Base-by-base conservation (phyloP, 2,888 invertebrate species). In the Urechis unicinctus region DNA sequence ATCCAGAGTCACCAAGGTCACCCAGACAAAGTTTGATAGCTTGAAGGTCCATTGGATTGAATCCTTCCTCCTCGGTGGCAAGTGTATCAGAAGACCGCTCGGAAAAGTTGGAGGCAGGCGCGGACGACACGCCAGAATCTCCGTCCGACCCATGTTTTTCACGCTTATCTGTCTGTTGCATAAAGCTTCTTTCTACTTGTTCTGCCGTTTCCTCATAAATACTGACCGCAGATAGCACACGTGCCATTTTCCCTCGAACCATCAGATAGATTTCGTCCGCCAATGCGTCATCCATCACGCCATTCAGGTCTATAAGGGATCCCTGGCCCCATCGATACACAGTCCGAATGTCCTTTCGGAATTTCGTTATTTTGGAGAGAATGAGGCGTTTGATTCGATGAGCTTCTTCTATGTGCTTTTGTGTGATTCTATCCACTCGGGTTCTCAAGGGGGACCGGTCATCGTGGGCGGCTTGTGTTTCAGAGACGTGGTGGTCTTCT, bases 121-220 rank as follows among this genome's bases (percentile, higher is more conserved):
- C n/a, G n/a, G n/a, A n/a, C n/a, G n/a, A n/a, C n/a, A n/a, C n/a
- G n/a, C n/a, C n/a, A n/a, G n/a, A n/a, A n/a, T n/a, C n/a, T n/a
- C n/a, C n/a, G n/a, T n/a, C n/a, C n/a, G n/a, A n/a, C n/a, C n/a
- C n/a, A n/a, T n/a, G n/a, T n/a, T n/a, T n/a, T n/a, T n/a, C n/a
- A n/a, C n/a, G n/a, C 36, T 36, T 36, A 36, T 17, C 17, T 36
- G 36, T 36, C 9, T 36, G 9, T 17, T 36, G 9, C 9, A 17
- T 36, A 17, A 57, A 41, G 29, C 36, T 55, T 25, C 29, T 53
- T 30, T 57, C 58, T 6, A 59, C 45, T 24, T 55, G 51, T 13
- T 53, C 52, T 29, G 55, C 54, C 13, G 58, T 58, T 26, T 58
- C 60, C 28, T 58, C 60, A 24, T 52, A 57, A 21, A 50, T 41